Evolutionary conservation across 2,888 invertebrate genomes (phyloP), one percentile per base, ranked within the genome.

Genomic region (Atrina japonica): DNA sequence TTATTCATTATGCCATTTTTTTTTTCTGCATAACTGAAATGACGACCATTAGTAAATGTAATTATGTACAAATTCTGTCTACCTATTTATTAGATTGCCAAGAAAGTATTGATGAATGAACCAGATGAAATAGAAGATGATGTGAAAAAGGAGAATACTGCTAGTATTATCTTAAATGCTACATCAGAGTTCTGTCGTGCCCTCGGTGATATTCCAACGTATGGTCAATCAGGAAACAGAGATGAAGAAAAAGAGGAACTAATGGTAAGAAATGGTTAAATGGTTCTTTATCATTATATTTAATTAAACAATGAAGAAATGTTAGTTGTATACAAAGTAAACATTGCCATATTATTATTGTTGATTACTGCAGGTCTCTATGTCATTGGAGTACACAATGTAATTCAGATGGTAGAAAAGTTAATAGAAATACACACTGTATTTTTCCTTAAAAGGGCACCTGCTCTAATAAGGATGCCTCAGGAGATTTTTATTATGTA

Each of bases 101-200:
- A 78, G 40, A 71, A 72, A 56, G 59, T 80, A 14, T 35, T 49
- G 27, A 40, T 27, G 23, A 58, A 50, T 18, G 43, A 52, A 21
- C 58, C 66, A 11, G 6, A 64, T 41, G 76, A 80, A 41, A 69
- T 68, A 50, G 63, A 78, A n/a, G 45, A 55, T 7, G 65, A 66
- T 29, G 40, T 40, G 9, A 53, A 59, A 9, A 53, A 59, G 16
- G 67, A 66, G 11, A 65, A 67, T 35, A 66, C 65, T 49, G 66
- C 53, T 18, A 75, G 73, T 25, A 97, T 98, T 86, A 93, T 95
- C 68, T 92, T 98, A 66, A 97, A 98, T 92, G 95, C 97, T 0
- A 98, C 97, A 0, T 97, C 98, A 0, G 98, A 98, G 93, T 98
- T 98, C 92, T 98, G 98, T 88, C 94, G 98, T 84, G 97, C 97